Evolutionary conservation across 2,888 invertebrate genomes (phyloP), one percentile per base, ranked within the genome.

Genomic region (Cheilosia soror): DNA sequence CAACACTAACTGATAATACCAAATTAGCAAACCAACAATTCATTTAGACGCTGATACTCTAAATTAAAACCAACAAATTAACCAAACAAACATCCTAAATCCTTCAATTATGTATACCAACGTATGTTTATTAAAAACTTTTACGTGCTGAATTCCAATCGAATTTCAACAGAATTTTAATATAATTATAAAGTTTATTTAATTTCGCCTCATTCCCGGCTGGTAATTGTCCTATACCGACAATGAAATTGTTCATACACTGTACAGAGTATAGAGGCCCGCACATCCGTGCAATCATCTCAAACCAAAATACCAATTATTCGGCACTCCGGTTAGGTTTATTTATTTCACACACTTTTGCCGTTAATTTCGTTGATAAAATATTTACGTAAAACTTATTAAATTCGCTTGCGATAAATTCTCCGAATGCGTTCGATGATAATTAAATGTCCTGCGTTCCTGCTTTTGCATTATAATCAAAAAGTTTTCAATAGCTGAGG

Each of bases 321-420:
- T 47, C 20, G 20, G 20, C 47, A 47, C 1, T 20, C 44, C 7
- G 25, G 51, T 27, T 27, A 33, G 6, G 55, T 31, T 37, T 51
- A 60, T 72, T 72, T 31, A 72, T 72, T 72, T 33, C 40, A 40
- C 60, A 60, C 47, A 0, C 7, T 29, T 71, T 71, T 33, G 4
- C 13, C 55, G 63, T 63, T 73, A 62, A 73, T 62, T 73, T 63
- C 27, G 27, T 53, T 73, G 73, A 44, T 47, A 63, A 47, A 63
- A 73, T 63, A 73, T 73, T 73, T 73, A 47, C 55, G 42, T 44
- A 44, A 55, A 63, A 73, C 55, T 73, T 73, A 62, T 72, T 72
- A 44, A 73, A 42, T 40, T 68, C 63, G 63, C 55, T 37, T 42
- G 44, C 63, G 11, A 73, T 73, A 47, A 53, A 73, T 73, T 63